Base-by-base conservation (phyloP, 2,888 invertebrate genomes). In the Melanargia galathea region DNA sequence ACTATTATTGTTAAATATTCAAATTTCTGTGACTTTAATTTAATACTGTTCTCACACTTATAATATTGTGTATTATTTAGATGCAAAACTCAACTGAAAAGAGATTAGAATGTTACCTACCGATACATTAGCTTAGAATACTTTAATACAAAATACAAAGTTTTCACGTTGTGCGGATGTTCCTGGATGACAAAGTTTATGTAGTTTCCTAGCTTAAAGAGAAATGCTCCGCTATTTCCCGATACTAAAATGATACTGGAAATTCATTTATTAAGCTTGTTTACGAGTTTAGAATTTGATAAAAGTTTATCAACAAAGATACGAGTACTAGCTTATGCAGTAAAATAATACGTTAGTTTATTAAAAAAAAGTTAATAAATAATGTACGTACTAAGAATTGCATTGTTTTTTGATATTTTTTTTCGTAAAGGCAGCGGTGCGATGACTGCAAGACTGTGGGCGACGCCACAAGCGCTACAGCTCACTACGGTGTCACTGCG, bases 121-220 rank as follows among this genome's bases (percentile, higher is more conserved):
- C 26, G 16, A 16, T 16, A 16, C 49, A 30, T 30, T 10, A 49
- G 49, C 49, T 49, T 18, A 35, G 30, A 13, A 49, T 49, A 16
- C 11, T 10, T 35, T 13, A 13, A 35, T 35, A 13, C 11, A 30
- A 30, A 48, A 16, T 30, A 8, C 30, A 49, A 49, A 30, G 16
- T 30, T 49, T 49, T 0, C 5, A 10, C 30, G 49, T 18, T 13
- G 48, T 24, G 24, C 13, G 26, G 24, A 16, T 30, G 26, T 30
- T 49, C 8, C 26, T 49, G 18, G 11, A 49, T 49, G 16, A 30
- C 30, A 18, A 49, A 49, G 49, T 49, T 49, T 49, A n/a, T n/a
- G n/a, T n/a, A 30, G 49, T 49, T 48, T 48, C 24, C 48, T 48
- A n/a, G 24, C 48, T 48, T 48, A 26, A n/a, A 24, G 46, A 30